Evolutionary conservation across 1,140 invertebrate genomes (phyloP).

Genomic region (Drosophila aff.): DNA sequence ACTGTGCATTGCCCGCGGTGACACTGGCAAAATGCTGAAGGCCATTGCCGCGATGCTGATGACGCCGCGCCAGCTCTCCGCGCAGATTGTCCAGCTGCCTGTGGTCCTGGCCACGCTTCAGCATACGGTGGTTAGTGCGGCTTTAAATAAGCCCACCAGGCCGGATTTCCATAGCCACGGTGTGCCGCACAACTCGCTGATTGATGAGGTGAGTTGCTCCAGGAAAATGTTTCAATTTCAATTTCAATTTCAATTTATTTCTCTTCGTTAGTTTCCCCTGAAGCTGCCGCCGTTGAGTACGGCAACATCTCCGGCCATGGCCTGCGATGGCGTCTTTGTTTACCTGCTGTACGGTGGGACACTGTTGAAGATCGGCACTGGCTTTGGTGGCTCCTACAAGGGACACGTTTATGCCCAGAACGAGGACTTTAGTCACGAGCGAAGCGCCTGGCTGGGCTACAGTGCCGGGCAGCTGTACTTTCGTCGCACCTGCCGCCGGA

Average conservation of each 20-base stretch:
- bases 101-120: slow-evolving; percentile 94
- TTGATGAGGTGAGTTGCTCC: slow-evolving; percentile 88
- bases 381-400: slow-evolving; percentile 95
- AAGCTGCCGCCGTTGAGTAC: slow-evolving; percentile 46
- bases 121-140: slow-evolving; percentile 94
- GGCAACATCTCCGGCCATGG: slow-evolving; percentile 87
- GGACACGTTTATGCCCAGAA: slow-evolving; percentile 94
- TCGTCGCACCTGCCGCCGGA: slow-evolving; percentile 74
- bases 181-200: slow-evolving; percentile 91
- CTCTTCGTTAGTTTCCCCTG: slow-evolving; percentile 54
- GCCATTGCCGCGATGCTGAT: slow-evolving; percentile 95
- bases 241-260: background rate
- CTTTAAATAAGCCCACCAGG: slow-evolving; percentile 92
- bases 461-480: slow-evolving; percentile 86
- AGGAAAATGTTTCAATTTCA: no score
- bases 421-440: slow-evolving; percentile 90
- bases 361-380: slow-evolving; percentile 95
- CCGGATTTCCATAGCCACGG: slow-evolving; percentile 96
- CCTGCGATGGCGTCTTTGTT: slow-evolving; percentile 95
- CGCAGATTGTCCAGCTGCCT: slow-evolving; percentile 95
- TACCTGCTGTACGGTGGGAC: slow-evolving; percentile 93
- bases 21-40: slow-evolving; percentile 95
- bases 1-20: slow-evolving; percentile 95
- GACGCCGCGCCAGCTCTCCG: slow-evolving; percentile 91
- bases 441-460: slow-evolving; percentile 93